phyloP scores from a whole-genome alignment of 2,888 invertebrate genomes.

The Caenorhabditis wallacei region DNA sequence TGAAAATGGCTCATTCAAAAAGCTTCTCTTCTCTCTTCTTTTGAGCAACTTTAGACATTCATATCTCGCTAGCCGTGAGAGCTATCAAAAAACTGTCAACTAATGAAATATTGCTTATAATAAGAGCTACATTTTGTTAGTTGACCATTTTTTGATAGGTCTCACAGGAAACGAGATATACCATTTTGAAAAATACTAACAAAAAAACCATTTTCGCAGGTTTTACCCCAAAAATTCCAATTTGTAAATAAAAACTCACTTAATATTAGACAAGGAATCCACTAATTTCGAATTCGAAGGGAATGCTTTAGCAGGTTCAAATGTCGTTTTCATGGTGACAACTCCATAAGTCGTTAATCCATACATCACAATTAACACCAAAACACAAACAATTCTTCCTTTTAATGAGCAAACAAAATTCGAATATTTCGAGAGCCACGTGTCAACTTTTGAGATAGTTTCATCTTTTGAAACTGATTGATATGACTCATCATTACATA shows the following conservation, averaged over 20 bases:
- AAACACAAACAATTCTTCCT: constrained; percentile 62
- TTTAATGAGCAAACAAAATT: constrained; percentile 66
- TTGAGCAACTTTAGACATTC: no score
- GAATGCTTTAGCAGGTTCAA: constrained; percentile 82
- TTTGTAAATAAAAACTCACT: constrained; percentile 52
- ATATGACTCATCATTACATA: constrained; percentile 61
- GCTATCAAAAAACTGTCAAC: no score
- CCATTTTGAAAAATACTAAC: no score
- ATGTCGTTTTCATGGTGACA: constrained; percentile 69
- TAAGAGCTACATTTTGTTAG: no score
- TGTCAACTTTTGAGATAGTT: constrained; percentile 34
- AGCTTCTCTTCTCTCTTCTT: no score
- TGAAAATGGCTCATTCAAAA: no score
- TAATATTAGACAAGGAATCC: constrained; percentile 74
- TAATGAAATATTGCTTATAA: no score
- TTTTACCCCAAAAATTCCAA: no score
- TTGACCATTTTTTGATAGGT: no score
- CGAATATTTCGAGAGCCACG: constrained; percentile 62
- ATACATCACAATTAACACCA: constrained; percentile 62
- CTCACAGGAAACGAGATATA: no score
- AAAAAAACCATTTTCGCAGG: no score
- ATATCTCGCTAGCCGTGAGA: no score
- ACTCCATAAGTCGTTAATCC: constrained; percentile 67
- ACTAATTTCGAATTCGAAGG: constrained; percentile 80
- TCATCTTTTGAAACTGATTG: constrained; percentile 35